phyloP scores from a whole-genome alignment of 2,888 invertebrate genomes.

The Isoperla grammatica region DNA sequence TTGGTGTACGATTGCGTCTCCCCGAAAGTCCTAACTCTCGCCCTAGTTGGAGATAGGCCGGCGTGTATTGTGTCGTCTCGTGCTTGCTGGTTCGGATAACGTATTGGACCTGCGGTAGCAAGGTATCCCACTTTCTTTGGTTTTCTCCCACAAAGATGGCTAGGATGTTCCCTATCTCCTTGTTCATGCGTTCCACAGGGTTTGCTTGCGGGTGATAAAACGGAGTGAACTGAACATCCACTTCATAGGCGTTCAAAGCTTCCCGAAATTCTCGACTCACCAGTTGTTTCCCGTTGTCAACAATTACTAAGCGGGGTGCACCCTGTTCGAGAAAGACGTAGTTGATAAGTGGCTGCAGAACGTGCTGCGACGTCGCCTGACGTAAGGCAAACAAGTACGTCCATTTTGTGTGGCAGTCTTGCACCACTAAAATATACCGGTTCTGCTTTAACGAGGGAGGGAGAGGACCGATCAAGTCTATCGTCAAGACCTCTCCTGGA shows the following conservation, averaged over 20 bases:
- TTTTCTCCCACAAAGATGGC: background rate
- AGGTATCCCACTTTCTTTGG: background rate
- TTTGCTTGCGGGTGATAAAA: conserved; percentile 18
- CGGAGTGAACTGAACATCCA: background rate
- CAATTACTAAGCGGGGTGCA: background rate
- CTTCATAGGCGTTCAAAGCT: background rate
- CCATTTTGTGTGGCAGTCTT: background rate
- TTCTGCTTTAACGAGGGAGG: conserved; percentile 20
- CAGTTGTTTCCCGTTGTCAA: background rate
- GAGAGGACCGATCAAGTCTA: conserved; percentile 32
- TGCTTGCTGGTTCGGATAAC: conserved; percentile 1
- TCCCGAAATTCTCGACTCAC: background rate
- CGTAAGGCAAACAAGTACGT: background rate
- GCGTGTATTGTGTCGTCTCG: background rate
- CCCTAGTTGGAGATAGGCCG: conserved; percentile 5
- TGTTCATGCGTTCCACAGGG: conserved; percentile 10
- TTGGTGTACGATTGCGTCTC: background rate
- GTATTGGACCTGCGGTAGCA: background rate
- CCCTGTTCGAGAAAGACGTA: background rate
- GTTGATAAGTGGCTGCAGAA: background rate
- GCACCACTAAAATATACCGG: background rate
- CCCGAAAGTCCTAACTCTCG: background rate
- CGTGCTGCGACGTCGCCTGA: background rate
- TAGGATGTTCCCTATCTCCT: conserved; percentile 1
- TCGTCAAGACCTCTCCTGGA: conserved; percentile 30